These are phyloP conservation scores for Bufo bufo DNA, from an alignment of 2,113 vertebrate species.

Conservation along the genomic window DNA sequence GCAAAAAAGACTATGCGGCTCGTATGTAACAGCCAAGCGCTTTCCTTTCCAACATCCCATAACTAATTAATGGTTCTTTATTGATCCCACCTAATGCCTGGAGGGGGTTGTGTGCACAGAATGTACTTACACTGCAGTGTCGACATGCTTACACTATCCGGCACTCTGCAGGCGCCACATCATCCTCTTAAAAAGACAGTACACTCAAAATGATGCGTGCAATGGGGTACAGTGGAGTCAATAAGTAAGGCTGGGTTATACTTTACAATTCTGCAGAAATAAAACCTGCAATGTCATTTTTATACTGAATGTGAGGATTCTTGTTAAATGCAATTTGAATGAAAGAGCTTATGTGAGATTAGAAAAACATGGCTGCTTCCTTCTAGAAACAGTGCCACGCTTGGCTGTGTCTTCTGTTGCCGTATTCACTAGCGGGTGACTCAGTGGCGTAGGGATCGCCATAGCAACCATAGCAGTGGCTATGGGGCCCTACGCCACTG, in stretches of 20 bases:
- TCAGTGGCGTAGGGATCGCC: too few relatives aligned
- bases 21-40: constrained; percentile 27
- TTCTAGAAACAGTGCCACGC: too few relatives aligned
- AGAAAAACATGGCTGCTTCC: neutral
- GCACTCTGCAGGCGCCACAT: neutral
- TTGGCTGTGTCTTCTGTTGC: too few relatives aligned
- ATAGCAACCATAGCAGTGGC: too few relatives aligned
- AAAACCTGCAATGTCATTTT: neutral
- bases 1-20: constrained; percentile 15
- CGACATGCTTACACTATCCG: constrained; percentile 29
- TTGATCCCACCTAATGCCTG: constrained; percentile 55
- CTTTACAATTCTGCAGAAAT: neutral
- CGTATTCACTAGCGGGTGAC: too few relatives aligned
- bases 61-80: constrained; percentile 54
- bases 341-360: neutral
- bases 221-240: too few relatives aligned
- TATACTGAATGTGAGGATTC: neutral
- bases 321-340: neutral
- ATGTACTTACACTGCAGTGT: constrained; percentile 48
- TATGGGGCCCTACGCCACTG: too few relatives aligned
- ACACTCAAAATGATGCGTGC: neutral
- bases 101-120: constrained; percentile 43
- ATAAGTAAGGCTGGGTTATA: too few relatives aligned
- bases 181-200: constrained; percentile 6
- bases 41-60: constrained; percentile 53